Percentiles rank a stretch among this genome's conserved stretches.
These are phyloP conservation scores for Turritopsis rubra DNA, from an alignment of 30 jellyfish, hydroid and myxozoan genomes.

Conservation along the genomic window DNA sequence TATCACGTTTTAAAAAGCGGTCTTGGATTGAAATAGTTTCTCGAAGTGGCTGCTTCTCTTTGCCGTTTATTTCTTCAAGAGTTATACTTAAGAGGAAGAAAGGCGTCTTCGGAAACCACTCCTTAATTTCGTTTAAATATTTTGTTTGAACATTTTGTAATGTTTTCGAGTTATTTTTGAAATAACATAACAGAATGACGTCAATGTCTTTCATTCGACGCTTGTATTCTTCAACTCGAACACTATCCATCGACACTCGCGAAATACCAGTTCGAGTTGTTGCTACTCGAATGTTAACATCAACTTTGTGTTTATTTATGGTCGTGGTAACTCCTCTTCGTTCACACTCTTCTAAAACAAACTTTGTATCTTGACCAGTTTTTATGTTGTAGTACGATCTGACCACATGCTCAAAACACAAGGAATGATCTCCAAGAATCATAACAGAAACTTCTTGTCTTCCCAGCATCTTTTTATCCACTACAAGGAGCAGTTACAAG, in stretches of 20 bases:
- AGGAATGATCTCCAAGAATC: slow-evolving; percentile 31
- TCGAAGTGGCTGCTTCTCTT: neutral
- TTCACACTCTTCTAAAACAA: slow-evolving; percentile 15
- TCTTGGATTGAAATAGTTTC: slow-evolving; percentile 32
- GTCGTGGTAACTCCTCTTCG: slow-evolving; percentile 14
- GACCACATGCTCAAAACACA: slow-evolving; percentile 22
- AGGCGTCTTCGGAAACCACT: slow-evolving; percentile 28
- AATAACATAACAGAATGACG: slow-evolving; percentile 22
- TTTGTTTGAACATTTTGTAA: slow-evolving; percentile 30
- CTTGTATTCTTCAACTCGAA: slow-evolving; percentile 14
- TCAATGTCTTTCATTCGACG: slow-evolving; percentile 13
- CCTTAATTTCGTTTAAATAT: slow-evolving; percentile 26
- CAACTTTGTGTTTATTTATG: slow-evolving; percentile 5
- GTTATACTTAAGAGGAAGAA: slow-evolving; percentile 11
- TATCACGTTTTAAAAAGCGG: slow-evolving; percentile 18
- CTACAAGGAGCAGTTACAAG: neutral
- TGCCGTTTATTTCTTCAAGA: slow-evolving; percentile 15
- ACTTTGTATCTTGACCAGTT: slow-evolving; percentile 21
- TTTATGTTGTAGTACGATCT: slow-evolving; percentile 19
- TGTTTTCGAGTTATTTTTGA: slow-evolving; percentile 19
- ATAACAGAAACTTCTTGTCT: slow-evolving; percentile 19
- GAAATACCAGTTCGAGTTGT: slow-evolving; percentile 21
- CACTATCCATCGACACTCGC: slow-evolving; percentile 23
- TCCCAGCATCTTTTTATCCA: neutral
- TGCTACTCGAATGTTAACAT: slow-evolving; percentile 19